Percentiles rank a stretch among this genome's conserved stretches.
These are phyloP conservation scores for Poecilia velifera DNA, from an alignment of 2,797 vertebrate genomes.

Conservation along the genomic window DNA sequence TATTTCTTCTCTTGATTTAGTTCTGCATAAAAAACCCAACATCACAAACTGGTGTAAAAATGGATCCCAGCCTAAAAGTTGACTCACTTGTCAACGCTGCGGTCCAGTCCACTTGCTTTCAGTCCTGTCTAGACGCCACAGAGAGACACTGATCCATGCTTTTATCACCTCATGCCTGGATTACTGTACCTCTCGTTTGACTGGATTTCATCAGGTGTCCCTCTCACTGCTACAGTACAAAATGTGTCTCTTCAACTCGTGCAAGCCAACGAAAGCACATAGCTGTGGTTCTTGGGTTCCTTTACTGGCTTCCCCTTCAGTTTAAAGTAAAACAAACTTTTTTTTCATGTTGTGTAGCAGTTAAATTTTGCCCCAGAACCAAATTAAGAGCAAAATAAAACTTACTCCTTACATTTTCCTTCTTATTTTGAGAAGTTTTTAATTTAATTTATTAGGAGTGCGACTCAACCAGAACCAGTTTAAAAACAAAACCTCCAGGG, in stretches of 20 bases:
- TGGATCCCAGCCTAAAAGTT: not conserved
- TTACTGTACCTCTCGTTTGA: not conserved
- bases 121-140: not conserved
- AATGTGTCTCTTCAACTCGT: not conserved
- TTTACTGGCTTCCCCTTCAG: not conserved
- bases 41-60: not conserved
- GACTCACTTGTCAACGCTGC: not conserved
- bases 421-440: not conserved
- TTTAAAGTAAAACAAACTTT: not conserved
- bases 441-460: not conserved
- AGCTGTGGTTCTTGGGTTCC: not conserved
- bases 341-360: not conserved
- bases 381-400: not conserved
- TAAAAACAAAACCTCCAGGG: not conserved
- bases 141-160: not conserved
- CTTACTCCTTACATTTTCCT: not conserved
- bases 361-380: not conserved
- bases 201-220: not conserved
- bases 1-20: not conserved
- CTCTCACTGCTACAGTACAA: not conserved
- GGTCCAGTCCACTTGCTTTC: not conserved
- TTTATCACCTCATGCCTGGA: not conserved
- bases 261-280: not conserved
- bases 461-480: not conserved
- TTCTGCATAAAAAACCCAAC: not conserved